Evolutionary conservation across 1,140 invertebrate species (phyloP).

Genomic region (Brachystomella parvula): DNA sequence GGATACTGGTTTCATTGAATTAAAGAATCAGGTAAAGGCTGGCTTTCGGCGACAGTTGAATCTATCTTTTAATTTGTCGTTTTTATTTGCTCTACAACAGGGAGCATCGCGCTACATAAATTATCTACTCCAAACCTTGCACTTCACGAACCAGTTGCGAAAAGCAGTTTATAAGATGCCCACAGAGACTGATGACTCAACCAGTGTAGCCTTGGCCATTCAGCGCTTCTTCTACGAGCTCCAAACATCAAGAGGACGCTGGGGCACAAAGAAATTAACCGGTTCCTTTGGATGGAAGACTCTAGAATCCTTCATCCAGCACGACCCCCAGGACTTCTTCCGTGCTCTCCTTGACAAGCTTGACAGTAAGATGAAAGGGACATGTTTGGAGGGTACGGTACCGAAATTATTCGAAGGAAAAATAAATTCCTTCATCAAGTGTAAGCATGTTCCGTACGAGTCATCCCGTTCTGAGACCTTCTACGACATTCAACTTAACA

Average conservation of each 20-base stretch:
- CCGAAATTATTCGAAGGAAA: constrained; percentile 97
- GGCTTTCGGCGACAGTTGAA: too few species aligned
- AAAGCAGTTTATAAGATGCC: constrained; percentile 98
- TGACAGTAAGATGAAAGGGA: constrained; percentile 76
- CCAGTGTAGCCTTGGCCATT: constrained; percentile 90
- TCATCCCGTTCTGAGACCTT: constrained; percentile 94
- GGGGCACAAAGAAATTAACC: constrained; percentile 98
- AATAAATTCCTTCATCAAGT: constrained; percentile 98
- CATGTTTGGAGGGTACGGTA: constrained; percentile 93
- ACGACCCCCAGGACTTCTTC: constrained; percentile 92
- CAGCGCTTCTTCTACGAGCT: constrained; percentile 98
- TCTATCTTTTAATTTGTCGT: too few species aligned
- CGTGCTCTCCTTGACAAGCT: constrained; percentile 46
- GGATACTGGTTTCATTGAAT: constrained; percentile 95
- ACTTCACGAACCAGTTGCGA: constrained; percentile 88
- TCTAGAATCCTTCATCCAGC: constrained; percentile 99
- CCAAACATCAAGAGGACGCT: constrained; percentile 95
- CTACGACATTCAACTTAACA: constrained; percentile 98
- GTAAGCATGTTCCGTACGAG: constrained; percentile 91
- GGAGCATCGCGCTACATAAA: constrained; percentile 99
- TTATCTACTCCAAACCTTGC: constrained; percentile 93
- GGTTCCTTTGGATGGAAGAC: constrained; percentile 99
- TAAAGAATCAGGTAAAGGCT: constrained; percentile 83
- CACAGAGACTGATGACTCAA: constrained; percentile 94
- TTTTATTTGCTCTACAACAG: too few species aligned